Base-by-base conservation (phyloP, 2,888 invertebrate species). In the Andrena camellia region DNA sequence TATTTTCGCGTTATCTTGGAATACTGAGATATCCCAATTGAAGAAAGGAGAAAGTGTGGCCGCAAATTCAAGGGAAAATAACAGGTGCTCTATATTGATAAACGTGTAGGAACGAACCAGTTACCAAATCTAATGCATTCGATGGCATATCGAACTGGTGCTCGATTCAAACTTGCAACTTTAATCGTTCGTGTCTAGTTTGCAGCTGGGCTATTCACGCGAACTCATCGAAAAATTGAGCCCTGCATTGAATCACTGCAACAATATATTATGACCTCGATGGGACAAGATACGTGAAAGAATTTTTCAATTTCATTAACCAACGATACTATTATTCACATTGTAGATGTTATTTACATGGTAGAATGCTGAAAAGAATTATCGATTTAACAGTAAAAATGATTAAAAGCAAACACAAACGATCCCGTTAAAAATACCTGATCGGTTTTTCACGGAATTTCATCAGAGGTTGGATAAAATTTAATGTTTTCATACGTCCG, bases 31-130 rank as follows among this genome's bases (percentile, higher is more conserved):
- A 23, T 10, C 23, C 10, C 0, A 57, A 57, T 10, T 57, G 20
- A 10, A 26, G 23, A 13, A 26, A 23, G 8, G 20, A 66, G 64
- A 31, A 35, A 63, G 33, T 31, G 42, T 50, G 57, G 70, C 57
- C 23, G 70, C 6, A 68, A 81, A 67, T 78, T 81, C 31, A 29
- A 72, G 62, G 67, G 67, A 81, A 42, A 81, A 60, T 62, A 67
- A 72, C 78, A 67, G 62, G 67, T 81, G 72, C 35, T 72, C 71
- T 57, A 72, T 78, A 78, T 72, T 63, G 72, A 78, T 78, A 60
- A 54, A 72, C 31, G 50, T n/a, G 52, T 7, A 67, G 71, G 20
- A 72, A 57, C 42, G 62, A 33, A 60, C 48, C 48, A 29, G 67
- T 63, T 72, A 78, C 33, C 62, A 57, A 72, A 78, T 78, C 81